Conservation (phyloP, 23 tunicate genomes). For the Halocynthia aurantium region DNA sequence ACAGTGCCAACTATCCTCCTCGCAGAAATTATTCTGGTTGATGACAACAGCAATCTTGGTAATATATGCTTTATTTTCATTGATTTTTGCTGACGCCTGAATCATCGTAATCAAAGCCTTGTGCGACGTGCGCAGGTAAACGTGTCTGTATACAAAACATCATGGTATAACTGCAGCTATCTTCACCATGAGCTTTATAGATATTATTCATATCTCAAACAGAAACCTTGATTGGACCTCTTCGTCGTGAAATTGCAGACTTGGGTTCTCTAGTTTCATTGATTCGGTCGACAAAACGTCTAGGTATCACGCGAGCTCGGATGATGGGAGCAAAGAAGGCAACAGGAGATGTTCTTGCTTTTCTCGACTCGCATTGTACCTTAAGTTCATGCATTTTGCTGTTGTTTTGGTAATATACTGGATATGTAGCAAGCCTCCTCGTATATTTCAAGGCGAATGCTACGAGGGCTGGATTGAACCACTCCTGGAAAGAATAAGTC, state of each 20-base stretch:
- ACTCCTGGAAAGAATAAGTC: constrained; percentile 50
- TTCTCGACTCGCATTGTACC: constrained; percentile 95
- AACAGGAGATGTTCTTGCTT: constrained; percentile 76
- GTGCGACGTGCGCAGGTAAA: no score
- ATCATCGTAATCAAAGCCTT: no score
- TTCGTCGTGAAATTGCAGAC: constrained; percentile 58
- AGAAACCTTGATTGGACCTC: constrained; percentile 16
- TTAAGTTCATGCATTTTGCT: neutral
- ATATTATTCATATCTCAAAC: no score
- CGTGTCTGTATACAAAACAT: no score
- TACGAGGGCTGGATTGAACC: constrained; percentile 97
- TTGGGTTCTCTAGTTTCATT: constrained; percentile 41
- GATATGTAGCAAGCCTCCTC: no score
- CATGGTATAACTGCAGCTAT: no score
- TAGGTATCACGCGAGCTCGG: constrained; percentile 64
- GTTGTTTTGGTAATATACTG: neutral
- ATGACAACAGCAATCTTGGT: constrained; percentile 61
- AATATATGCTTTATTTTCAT: neutral
- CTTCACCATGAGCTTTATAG: no score
- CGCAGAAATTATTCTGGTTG: constrained; percentile 78
- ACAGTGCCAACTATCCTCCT: constrained; percentile 71
- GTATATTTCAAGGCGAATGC: constrained; percentile 64
- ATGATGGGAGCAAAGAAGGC: constrained; percentile 59
- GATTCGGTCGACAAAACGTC: constrained; percentile 30
- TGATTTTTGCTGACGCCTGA: no score